Base-by-base conservation (phyloP, 2,797 vertebrate genomes). In the Galago senegalensis region DNA sequence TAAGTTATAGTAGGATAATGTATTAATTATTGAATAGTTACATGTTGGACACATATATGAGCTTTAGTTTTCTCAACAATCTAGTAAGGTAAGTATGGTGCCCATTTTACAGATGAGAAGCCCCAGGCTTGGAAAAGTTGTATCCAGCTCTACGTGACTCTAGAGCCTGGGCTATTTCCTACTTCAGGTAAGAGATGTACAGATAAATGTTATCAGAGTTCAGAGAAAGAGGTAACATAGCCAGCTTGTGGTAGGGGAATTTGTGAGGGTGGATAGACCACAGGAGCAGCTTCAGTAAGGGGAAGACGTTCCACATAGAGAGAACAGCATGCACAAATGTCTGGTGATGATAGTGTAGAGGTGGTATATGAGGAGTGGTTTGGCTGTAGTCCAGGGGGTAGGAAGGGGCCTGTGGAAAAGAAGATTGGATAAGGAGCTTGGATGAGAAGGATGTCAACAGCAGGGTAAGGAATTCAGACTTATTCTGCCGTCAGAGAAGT, bases 51-150 rank as follows among this genome's bases (percentile, higher is more conserved):
- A 70, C 23, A 56, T 46, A 21, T 56, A 43, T 88, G 53, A 85
- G 63, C 37, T 87, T 90, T 82, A 61, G 67, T 94, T 56, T 96
- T 91, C 46, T 69, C 14, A 79, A n/a, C 4, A 60, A 77, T 31
- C 27, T 17, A 87, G 80, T 29, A 63, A 93, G 70, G 76, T 58
- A 73, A 3, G 11, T 79, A 37, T 21, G 56, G 77, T 69, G 12
- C 10, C 49, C 43, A 27, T 75, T 93, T 91, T 97, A 65, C 43
- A 65, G 65, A 67, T 70, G 69, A 70, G 37, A 94, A 61, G 69
- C 18, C 40, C 21, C 65, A 86, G 43, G 60, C 40, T 91, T 40
- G 69, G 65, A 75, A 86, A 94, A 87, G 16, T 65, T 90, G 27
- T 58, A 58, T 53, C 27, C 2, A 3, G 13, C 12, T 65, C 46